phyloP scores from a whole-genome alignment of 2,888 invertebrate genomes.

The Latrodectus elegans region DNA sequence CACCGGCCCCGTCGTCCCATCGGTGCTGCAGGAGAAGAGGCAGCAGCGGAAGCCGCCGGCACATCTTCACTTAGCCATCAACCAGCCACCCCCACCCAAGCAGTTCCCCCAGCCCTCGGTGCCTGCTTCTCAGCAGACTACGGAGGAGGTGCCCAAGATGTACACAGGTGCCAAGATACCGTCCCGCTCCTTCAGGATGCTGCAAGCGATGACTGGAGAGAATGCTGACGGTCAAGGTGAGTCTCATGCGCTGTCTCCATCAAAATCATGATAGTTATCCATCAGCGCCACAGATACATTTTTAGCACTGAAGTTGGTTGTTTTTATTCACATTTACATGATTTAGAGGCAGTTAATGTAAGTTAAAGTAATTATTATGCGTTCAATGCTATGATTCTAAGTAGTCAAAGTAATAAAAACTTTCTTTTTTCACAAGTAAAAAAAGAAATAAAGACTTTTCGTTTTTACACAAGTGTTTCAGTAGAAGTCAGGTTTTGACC shows the following conservation, averaged over 20 bases:
- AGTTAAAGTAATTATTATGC: no score
- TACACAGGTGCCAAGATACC: slow-evolving; percentile 84
- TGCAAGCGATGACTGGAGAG: slow-evolving; percentile 84
- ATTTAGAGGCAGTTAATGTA: no score
- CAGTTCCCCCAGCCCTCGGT: slow-evolving; percentile 62
- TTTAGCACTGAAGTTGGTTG: no score
- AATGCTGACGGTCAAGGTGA: slow-evolving; percentile 15
- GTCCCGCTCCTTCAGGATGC: slow-evolving; percentile 85
- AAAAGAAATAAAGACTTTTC: no score
- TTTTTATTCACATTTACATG: no score
- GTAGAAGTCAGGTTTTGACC: no score
- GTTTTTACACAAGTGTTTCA: no score
- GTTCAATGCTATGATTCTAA: no score
- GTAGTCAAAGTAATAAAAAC: no score
- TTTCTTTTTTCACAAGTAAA: no score
- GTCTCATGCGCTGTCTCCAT: not conserved
- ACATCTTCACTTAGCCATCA: slow-evolving; percentile 34
- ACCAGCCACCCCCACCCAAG: slow-evolving; percentile 41
- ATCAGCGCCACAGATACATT: no score
- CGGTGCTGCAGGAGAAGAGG: slow-evolving; percentile 56
- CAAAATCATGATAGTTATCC: no score
- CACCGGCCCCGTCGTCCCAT: slow-evolving; percentile 33
- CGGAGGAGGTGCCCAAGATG: slow-evolving; percentile 67
- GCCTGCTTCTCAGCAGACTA: slow-evolving; percentile 70
- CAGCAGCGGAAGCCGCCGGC: slow-evolving; percentile 30